Evolutionary conservation across 2,888 invertebrate genomes (phyloP).

Genomic region (Poecilobothrus nobilitatus): DNA sequence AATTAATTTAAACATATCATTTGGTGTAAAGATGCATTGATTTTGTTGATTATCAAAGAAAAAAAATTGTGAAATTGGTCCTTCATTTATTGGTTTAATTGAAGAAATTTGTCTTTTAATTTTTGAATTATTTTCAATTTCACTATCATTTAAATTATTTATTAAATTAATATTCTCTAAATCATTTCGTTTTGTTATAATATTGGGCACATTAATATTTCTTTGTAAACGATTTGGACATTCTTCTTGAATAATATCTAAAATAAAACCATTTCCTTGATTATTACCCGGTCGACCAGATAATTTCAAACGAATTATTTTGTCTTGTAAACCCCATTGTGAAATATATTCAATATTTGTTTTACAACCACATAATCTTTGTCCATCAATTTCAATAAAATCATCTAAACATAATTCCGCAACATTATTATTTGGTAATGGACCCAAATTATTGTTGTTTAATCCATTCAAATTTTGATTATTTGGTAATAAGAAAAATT

Average conservation of each 20-base stretch:
- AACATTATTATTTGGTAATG: neutral
- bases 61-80: constrained; percentile 21
- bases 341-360: constrained; percentile 34
- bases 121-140: neutral
- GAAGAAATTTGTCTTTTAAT: neutral
- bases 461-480: neutral
- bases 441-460: neutral
- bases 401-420: constrained; percentile 43
- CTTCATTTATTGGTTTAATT: constrained; percentile 14
- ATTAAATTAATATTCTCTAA: too few relatives aligned
- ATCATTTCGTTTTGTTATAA: too few relatives aligned
- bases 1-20: constrained; percentile 18
- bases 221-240: constrained; percentile 41
- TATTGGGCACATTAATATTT: constrained; percentile 12
- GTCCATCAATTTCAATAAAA: constrained; percentile 50
- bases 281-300: constrained; percentile 40
- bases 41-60: constrained; percentile 10
- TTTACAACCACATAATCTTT: constrained; percentile 51
- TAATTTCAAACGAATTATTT: constrained; percentile 44
- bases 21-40: constrained; percentile 20
- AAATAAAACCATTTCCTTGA: constrained; percentile 46
- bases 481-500: constrained; percentile 48
- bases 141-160: too few relatives aligned
- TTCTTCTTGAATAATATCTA: constrained; percentile 51
- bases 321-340: constrained; percentile 39